Percentiles rank a stretch among this genome's conserved stretches.
phyloP scores from a whole-genome alignment of 2,797 vertebrate species.

The Micrastur ruficollis region DNA sequence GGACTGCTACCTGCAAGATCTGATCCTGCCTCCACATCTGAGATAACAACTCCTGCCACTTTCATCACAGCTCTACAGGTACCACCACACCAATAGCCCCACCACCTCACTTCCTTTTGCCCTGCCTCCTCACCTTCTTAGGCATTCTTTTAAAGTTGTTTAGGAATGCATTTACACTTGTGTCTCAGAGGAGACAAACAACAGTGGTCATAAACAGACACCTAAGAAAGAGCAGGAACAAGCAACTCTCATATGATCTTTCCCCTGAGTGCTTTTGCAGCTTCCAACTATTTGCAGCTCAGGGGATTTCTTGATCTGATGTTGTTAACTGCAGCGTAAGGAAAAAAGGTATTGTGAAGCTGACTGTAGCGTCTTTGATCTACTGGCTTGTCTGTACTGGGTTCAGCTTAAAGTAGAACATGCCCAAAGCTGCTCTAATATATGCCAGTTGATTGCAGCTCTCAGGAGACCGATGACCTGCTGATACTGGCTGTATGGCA shows the following conservation, averaged over 20 bases:
- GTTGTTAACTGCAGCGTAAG: neutral
- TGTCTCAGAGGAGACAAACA: neutral
- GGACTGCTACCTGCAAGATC: neutral
- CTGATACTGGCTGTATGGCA: neutral
- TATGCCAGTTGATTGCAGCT: neutral
- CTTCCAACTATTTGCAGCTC: conserved; percentile 20
- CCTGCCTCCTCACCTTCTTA: neutral
- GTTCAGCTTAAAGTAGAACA: neutral
- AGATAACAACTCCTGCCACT: neutral
- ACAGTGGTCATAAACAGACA: neutral
- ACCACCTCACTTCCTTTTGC: neutral
- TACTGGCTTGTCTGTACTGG: neutral
- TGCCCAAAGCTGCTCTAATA: neutral
- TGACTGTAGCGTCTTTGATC: conserved; percentile 14
- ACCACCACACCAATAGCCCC: neutral
- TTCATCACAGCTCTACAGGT: neutral
- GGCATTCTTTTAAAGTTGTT: neutral
- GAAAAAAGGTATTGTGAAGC: neutral
- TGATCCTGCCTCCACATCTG: neutral
- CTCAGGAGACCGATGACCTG: neutral
- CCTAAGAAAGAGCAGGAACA: neutral
- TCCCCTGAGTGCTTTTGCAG: conserved; percentile 32
- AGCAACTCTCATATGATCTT: neutral
- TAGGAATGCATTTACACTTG: neutral
- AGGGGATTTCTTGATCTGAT: conserved; percentile 38